Evolutionary conservation across 2,888 invertebrate genomes (phyloP), one percentile per base, ranked within the genome.

Genomic region (Girardia tigrina): DNA sequence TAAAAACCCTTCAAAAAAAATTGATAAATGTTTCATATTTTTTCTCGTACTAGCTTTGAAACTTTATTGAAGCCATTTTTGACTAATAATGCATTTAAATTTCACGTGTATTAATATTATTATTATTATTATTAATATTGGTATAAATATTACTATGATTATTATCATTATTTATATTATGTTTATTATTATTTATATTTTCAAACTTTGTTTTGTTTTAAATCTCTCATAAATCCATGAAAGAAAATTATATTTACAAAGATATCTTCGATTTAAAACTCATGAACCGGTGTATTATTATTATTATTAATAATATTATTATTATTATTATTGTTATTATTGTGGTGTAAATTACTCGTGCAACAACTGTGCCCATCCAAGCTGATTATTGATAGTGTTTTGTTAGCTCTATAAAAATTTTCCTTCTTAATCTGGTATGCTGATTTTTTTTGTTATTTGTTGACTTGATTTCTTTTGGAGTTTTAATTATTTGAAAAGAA

Each of bases 71-170:
- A 56, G 23, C 56, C 56, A 56, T 56, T 56, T 56, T 56, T 56
- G 56, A 56, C 56, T 8, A 56, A 56, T 56, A 23, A 56, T 56
- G 56, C 56, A 56, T 56, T 56, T 56, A 56, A 56, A 56, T 4
- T n/a, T 56, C 56, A 56, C 23, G 23, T 23, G 56, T 56, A 56
- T 56, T 56, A 56, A 20, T 56, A 56, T 16, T 56, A 56, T 8
- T 56, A 56, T 56, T 56, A 56, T 56, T 56, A 56, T 56, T 56
- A n/a, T n/a, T n/a, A n/a, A n/a, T n/a, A n/a, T n/a, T n/a, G n/a
- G 8, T 36, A 36, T 36, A 12, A 36, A 12, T 36, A 36, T 36
- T 36, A 36, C 16, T 36, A 36, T 36, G 8, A 36, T 36, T 36
- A 36, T 36, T 36, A 36, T 36, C 16, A 36, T 36, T 36, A 36